Conservation (phyloP, 2,113 vertebrate genomes). For the Cathartes aura region DNA sequence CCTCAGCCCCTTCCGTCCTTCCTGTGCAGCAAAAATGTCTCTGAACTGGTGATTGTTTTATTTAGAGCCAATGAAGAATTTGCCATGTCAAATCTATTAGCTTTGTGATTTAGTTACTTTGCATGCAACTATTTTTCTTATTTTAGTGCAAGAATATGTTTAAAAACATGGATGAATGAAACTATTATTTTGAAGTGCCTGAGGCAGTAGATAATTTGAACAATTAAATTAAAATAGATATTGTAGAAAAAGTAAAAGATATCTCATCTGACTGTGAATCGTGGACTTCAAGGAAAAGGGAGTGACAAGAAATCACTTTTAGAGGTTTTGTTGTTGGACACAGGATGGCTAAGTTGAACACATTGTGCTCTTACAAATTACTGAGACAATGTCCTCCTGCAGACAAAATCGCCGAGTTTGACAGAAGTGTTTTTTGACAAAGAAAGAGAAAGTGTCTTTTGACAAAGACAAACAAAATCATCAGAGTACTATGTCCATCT, state of each 20-base stretch:
- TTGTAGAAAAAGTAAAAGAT: background rate
- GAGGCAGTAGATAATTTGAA: background rate
- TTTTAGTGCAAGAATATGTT: background rate
- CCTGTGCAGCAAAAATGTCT: background rate
- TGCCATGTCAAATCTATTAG: background rate
- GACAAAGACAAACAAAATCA: too few relatives aligned
- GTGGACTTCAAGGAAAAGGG: background rate
- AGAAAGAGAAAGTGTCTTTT: too few relatives aligned
- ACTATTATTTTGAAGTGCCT: background rate
- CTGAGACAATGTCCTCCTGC: background rate
- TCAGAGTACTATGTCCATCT: background rate
- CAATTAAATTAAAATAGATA: background rate
- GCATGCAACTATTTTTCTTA: background rate
- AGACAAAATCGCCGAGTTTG: background rate
- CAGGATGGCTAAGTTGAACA: background rate
- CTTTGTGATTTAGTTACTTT: background rate
- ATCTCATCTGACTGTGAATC: background rate
- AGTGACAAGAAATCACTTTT: background rate
- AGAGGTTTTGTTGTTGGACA: background rate
- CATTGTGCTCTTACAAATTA: background rate
- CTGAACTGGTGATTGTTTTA: background rate
- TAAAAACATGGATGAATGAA: background rate
- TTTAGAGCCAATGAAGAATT: background rate
- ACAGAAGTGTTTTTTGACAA: background rate
- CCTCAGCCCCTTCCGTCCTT: background rate